Base-by-base conservation (phyloP, 2,113 vertebrate genomes). In the Lepus europaeus region DNA sequence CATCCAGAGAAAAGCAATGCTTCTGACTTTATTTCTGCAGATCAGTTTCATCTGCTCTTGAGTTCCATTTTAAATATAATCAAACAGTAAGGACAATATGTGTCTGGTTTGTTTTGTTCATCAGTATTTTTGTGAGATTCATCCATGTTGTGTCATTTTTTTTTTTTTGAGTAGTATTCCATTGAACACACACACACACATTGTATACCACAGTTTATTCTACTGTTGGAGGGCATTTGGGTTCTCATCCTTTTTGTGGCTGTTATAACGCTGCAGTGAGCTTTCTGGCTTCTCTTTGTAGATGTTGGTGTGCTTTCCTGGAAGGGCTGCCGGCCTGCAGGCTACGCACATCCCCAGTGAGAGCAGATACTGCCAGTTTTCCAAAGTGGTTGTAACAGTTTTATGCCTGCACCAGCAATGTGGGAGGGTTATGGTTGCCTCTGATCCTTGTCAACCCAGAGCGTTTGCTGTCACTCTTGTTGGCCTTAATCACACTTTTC, bases 91-190 rank as follows among this genome's bases (percentile, higher is more conserved):
- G 17, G 66, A 45, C 12, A 76, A 1, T 78, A 25, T 82, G 59
- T 80, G 22, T 88, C 69, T 95, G 64, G 17, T 56, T 51, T 90
- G 84, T 90, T 89, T 80, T 11, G 5, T 69, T 95, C 13, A 39
- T 77, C 69, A 25, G 1, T 95, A 56, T 88, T 92, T 96, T 56
- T 91, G 39, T 89, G 94, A 93, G 56, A 94, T 91, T 91, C 59
- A 77, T 79, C 73, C 8, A 64, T 45, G 39, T 64, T 80, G 31
- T 86, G 23, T 88, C 23, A 23, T 74, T 23, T 73, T 10, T 74
- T 23, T 73, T 10, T 85, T 95, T 51, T n/a, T 68, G 33, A 88
- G 39, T 95, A 73, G 36, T 64, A 70, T 74, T 87, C 10, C 23
- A 12, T 31, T 70, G 33, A 64, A 31, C 63, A 25, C 68, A 45